phyloP scores from a whole-genome alignment of 1,140 invertebrate species.

The Drosophila murphyi region DNA sequence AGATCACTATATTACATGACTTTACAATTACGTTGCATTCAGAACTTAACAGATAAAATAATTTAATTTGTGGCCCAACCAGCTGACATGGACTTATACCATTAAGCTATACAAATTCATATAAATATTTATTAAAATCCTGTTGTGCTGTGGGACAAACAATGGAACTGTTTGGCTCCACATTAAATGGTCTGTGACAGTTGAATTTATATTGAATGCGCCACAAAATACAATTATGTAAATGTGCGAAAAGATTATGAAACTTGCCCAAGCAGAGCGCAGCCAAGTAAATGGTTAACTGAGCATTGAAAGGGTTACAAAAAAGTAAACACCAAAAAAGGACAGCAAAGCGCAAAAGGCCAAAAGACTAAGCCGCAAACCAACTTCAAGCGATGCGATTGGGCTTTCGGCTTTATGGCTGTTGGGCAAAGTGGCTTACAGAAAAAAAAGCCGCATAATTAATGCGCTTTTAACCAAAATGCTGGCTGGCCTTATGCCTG shows the following conservation, averaged over 20 bases:
- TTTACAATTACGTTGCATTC: not conserved
- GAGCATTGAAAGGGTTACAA: constrained; percentile 38
- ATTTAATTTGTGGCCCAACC: not conserved
- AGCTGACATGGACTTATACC: not conserved
- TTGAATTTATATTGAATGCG: constrained; percentile 34
- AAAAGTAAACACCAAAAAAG: constrained; percentile 20
- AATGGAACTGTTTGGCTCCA: not conserved
- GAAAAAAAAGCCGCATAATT: constrained; percentile 66
- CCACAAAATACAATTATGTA: constrained; percentile 52
- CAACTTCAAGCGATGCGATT: constrained; percentile 35
- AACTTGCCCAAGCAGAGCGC: constrained; percentile 42
- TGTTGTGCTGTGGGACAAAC: not conserved
- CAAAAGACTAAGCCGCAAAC: constrained; percentile 21
- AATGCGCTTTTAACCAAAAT: constrained; percentile 55
- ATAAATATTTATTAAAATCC: not conserved
- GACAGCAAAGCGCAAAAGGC: constrained; percentile 7
- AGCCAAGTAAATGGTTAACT: constrained; percentile 36
- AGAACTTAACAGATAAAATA: not conserved
- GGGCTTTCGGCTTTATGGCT: constrained; percentile 36
- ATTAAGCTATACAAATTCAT: not conserved
- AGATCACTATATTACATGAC: not conserved
- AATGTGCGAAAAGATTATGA: constrained; percentile 58
- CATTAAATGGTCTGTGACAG: constrained; percentile 12
- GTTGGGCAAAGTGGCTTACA: constrained; percentile 20
- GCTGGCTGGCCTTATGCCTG: constrained; percentile 28